Evolutionary conservation across 2,888 invertebrate species (phyloP).

Genomic region (Clistopyga incitator): DNA sequence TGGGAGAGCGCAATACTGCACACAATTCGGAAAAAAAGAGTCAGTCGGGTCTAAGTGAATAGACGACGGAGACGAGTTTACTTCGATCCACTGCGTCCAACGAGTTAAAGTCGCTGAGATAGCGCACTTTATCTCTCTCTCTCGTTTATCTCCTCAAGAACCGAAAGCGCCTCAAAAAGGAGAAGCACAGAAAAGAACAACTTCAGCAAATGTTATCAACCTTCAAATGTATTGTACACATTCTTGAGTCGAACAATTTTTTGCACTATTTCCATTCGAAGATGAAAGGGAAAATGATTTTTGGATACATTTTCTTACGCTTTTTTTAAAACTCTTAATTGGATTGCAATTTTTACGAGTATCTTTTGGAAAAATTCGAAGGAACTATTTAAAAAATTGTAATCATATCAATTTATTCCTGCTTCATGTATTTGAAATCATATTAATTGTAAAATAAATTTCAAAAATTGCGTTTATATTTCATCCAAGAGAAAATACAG

Average conservation of each 20-base stretch:
- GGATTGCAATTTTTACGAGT: no score
- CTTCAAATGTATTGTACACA: not conserved
- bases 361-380: no score
- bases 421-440: no score
- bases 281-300: no score
- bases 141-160: not conserved
- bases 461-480: not conserved
- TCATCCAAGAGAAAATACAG: not conserved
- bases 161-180: not conserved
- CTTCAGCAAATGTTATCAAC: not conserved
- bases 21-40: constrained; percentile 8
- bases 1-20: constrained; percentile 15
- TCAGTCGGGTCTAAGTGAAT: constrained; percentile 8
- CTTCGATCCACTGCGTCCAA: not conserved
- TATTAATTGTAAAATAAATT: no score
- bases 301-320: no score
- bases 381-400: no score
- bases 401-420: no score
- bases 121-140: not conserved
- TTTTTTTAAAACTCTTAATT: no score
- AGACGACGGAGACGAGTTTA: constrained; percentile 3
- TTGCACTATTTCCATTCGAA: no score
- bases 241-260: no score
- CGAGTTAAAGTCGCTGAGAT: not conserved
- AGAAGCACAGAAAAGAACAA: not conserved